Evolutionary conservation across 2,888 invertebrate genomes (phyloP).

Genomic region (Megastigmus dorsalis): DNA sequence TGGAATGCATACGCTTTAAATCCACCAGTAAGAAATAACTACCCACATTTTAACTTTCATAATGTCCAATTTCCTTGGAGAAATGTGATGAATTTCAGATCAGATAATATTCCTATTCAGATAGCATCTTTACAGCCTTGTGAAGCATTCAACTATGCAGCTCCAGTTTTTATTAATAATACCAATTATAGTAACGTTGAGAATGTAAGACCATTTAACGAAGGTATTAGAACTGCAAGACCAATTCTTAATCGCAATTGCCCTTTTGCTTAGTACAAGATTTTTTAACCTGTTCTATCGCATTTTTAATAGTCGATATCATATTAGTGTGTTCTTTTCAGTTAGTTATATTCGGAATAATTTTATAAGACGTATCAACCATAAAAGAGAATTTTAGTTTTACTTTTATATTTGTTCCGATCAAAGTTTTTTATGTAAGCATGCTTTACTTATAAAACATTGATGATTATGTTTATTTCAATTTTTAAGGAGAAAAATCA

Average conservation of each 20-base stretch:
- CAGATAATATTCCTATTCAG: not conserved
- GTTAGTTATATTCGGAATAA: slow-evolving; percentile 2
- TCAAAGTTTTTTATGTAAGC: slow-evolving; percentile 21
- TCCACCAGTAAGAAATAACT: not conserved
- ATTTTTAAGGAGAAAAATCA: slow-evolving; percentile 44
- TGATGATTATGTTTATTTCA: slow-evolving; percentile 37
- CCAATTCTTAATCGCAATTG: slow-evolving; percentile 39
- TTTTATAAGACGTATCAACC: too few species aligned
- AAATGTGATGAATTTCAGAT: not conserved
- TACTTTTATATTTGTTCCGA: slow-evolving; percentile 6
- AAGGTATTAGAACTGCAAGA: not conserved
- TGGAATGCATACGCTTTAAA: slow-evolving; percentile 25
- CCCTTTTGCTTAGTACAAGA: not conserved
- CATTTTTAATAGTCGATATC: not conserved
- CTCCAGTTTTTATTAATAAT: not conserved
- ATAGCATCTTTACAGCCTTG: not conserved
- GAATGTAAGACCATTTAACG: not conserved
- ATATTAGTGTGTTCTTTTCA: too few species aligned
- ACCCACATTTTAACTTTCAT: slow-evolving; percentile 5
- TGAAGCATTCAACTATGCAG: not conserved
- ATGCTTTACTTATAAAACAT: slow-evolving; percentile 15
- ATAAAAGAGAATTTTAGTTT: slow-evolving; percentile 22
- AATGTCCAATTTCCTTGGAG: slow-evolving; percentile 32
- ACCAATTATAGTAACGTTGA: slow-evolving; percentile 17
- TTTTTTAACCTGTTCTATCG: slow-evolving; percentile 14